phyloP scores from a whole-genome alignment of 2,113 vertebrate species.

The Lipotes vexillifer region DNA sequence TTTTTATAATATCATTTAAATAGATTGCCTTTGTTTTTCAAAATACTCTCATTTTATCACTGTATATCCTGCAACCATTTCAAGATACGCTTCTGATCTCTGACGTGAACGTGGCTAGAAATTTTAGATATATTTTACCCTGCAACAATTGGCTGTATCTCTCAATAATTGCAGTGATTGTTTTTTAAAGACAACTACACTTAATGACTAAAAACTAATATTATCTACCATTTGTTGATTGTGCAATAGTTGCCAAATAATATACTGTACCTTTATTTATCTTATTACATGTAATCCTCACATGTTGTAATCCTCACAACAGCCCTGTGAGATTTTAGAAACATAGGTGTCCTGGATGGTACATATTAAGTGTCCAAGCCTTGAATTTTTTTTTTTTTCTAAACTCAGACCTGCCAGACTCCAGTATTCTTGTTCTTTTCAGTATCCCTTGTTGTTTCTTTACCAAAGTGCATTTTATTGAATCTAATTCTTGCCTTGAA shows the following conservation, averaged over 20 bases:
- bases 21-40: neutral
- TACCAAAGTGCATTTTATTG: neutral
- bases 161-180: neutral
- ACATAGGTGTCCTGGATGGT: neutral
- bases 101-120: neutral
- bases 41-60: neutral
- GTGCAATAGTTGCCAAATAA: neutral
- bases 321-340: neutral
- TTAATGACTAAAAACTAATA: neutral
- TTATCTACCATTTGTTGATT: neutral
- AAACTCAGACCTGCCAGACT: neutral
- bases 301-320: neutral
- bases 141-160: neutral
- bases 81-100: neutral
- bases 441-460: neutral
- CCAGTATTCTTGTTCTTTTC: neutral
- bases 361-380: neutral
- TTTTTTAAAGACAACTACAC: neutral
- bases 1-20: constrained; percentile 15
- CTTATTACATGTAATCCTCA: neutral
- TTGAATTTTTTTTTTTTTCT: neutral
- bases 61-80: neutral
- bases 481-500: constrained; percentile 1
- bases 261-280: neutral
- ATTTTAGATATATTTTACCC: neutral